Percentiles rank a stretch among this genome's conserved stretches.
Evolutionary conservation across 2,888 invertebrate species (phyloP).

Genomic region (Eristalinus aeneus): DNA sequence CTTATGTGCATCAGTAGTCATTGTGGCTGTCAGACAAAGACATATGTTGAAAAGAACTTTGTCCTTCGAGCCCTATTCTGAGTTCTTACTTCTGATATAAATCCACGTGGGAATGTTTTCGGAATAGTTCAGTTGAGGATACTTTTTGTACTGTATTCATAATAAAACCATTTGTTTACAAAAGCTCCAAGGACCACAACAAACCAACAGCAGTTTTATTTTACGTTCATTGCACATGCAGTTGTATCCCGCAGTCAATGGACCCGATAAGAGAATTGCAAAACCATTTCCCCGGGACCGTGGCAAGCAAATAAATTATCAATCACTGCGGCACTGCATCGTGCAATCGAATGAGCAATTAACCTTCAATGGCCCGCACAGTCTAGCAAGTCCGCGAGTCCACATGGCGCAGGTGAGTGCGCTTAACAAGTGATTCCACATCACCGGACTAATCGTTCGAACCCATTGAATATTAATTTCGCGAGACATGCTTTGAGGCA

Average conservation of each 20-base stretch:
- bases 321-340: slow-evolving; percentile 7
- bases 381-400: neutral
- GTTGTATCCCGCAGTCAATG: neutral
- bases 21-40: too few species aligned
- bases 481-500: slow-evolving; percentile 25
- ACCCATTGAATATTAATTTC: slow-evolving; percentile 57
- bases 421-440: slow-evolving; percentile 56
- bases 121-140: too few species aligned
- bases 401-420: neutral
- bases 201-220: too few species aligned
- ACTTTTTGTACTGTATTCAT: too few species aligned
- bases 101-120: too few species aligned
- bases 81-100: too few species aligned
- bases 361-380: slow-evolving; percentile 34
- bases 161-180: too few species aligned
- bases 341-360: slow-evolving; percentile 28
- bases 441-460: slow-evolving; percentile 45
- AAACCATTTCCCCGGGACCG: neutral
- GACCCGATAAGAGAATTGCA: neutral
- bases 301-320: slow-evolving; percentile 34
- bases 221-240: too few species aligned
- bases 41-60: too few species aligned
- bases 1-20: too few species aligned
- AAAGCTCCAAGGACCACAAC: too few species aligned
- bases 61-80: too few species aligned